phyloP scores from a whole-genome alignment of 2,797 vertebrate species.

The Selene dorsalis region DNA sequence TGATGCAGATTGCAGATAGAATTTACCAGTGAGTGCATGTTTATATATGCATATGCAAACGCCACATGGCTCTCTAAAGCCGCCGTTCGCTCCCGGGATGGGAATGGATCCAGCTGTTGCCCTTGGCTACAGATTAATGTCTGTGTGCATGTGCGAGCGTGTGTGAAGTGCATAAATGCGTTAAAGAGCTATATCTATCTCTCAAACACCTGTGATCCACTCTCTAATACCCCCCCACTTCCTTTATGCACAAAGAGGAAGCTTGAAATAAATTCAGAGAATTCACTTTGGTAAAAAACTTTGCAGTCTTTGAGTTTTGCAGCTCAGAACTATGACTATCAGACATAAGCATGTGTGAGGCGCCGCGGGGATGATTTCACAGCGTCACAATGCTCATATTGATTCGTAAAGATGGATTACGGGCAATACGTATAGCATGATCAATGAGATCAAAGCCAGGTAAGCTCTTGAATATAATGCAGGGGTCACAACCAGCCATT shows the following conservation, averaged over 20 bases:
- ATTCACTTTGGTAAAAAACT: slow-evolving; percentile 14
- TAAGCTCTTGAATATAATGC: slow-evolving; percentile 29
- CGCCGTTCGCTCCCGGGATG: slow-evolving; percentile 37
- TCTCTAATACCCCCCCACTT: slow-evolving; percentile 24
- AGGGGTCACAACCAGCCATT: slow-evolving; percentile 15
- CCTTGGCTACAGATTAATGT: slow-evolving; percentile 58
- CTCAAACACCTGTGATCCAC: slow-evolving; percentile 60
- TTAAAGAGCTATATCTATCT: slow-evolving; percentile 51
- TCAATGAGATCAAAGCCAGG: slow-evolving; percentile 34
- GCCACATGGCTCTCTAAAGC: slow-evolving; percentile 49
- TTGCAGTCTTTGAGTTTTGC: slow-evolving; percentile 32
- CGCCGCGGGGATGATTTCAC: slow-evolving; percentile 4
- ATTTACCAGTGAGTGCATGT: slow-evolving; percentile 51
- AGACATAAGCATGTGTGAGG: not conserved
- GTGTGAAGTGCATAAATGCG: slow-evolving; percentile 47
- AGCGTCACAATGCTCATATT: slow-evolving; percentile 22
- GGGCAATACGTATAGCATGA: slow-evolving; percentile 15
- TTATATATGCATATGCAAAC: slow-evolving; percentile 60
- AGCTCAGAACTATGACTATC: slow-evolving; percentile 11
- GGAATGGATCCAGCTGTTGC: slow-evolving; percentile 65
- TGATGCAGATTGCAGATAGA: slow-evolving; percentile 47
- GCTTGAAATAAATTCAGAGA: slow-evolving; percentile 23
- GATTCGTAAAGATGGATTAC: slow-evolving; percentile 39
- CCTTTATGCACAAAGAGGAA: slow-evolving; percentile 24
- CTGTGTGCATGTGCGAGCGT: slow-evolving; percentile 29